Base-by-base conservation (phyloP, 2,888 invertebrate species). In the Nymphalis polychloros region DNA sequence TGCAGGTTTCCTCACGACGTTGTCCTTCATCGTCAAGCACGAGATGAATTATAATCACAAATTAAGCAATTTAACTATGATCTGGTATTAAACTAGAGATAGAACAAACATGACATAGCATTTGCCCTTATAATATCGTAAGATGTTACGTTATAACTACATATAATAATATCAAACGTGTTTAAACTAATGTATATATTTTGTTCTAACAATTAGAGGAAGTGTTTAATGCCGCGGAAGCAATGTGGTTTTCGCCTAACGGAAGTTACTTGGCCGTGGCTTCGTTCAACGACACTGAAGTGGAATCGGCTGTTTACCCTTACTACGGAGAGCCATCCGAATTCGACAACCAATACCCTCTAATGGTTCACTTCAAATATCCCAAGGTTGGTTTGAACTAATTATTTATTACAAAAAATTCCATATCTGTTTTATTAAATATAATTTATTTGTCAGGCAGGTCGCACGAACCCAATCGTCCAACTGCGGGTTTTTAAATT, bases 201-300 rank as follows among this genome's bases (percentile, higher is more conserved):
- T 64, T 7, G 3, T 57, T 57, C 10, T 57, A 13, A 20, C 20
- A 48, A 72, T 91, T 89, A 96, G 97, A 97, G 94, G 97, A 97
- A 86, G 95, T 97, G 16, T 88, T 97, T 63, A 93, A 93, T 63
- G 92, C 94, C 8, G 94, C 94, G 61, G 94, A 94, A 74, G 97
- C 97, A 0, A 78, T 97, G 75, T 97, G 97, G 97, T 96, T 97
- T 92, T 96, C 97, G 0, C 93, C 95, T 0, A 93, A 94, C 75
- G 96, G 96, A 16, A 90, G 88, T 5, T 93, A 94, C 71, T 81
- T 98, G 49, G 96, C 96, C 0, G 96, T 95, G 62, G 95, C 95
- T 0, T 93, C 93, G n/a, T 96, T 96, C 80, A 94, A 96, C 80
- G 96, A 96, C 76, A 94, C 94, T 1, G 74, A 92, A 1, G 97